Conservation (phyloP, 1,140 invertebrate species). For the Hirudo medicinalis region DNA sequence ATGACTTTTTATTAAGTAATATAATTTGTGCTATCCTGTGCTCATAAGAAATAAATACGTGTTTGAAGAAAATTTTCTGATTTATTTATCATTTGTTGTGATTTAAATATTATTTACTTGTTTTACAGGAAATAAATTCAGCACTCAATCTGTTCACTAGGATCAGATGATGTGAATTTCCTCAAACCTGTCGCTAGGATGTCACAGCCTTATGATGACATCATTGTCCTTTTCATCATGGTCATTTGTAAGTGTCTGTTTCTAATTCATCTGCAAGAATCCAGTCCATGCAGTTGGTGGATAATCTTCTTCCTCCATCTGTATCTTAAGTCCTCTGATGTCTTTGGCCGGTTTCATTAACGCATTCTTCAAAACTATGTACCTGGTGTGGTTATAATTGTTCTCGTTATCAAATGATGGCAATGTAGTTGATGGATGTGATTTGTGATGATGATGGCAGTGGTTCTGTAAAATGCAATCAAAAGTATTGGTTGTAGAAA, state of each 20-base stretch:
- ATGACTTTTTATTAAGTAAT: not conserved
- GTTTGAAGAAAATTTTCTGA: not conserved
- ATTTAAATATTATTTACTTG: not conserved
- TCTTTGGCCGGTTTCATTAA: too few species aligned
- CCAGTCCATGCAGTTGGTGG: too few species aligned
- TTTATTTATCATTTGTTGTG: not conserved
- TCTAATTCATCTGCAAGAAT: too few species aligned
- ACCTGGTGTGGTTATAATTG: too few species aligned
- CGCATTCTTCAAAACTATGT: too few species aligned
- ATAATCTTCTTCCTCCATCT: too few species aligned
- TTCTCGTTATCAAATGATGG: not conserved
- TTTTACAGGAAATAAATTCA: constrained; percentile 71
- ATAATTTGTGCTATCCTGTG: not conserved
- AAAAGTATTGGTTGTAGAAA: not conserved
- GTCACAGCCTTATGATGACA: not conserved
- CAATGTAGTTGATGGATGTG: not conserved
- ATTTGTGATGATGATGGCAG: not conserved
- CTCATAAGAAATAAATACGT: not conserved
- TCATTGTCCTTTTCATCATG: constrained; percentile 4
- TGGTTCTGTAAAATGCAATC: not conserved
- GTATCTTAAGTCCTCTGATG: too few species aligned
- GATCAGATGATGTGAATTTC: constrained; percentile 47
- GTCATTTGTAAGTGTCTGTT: not conserved
- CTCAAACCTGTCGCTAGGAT: not conserved
- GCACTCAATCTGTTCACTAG: constrained; percentile 90